Evolutionary conservation across 92 coral and sea anemone species (phyloP).

Genomic region (Epizoanthus scotinus): DNA sequence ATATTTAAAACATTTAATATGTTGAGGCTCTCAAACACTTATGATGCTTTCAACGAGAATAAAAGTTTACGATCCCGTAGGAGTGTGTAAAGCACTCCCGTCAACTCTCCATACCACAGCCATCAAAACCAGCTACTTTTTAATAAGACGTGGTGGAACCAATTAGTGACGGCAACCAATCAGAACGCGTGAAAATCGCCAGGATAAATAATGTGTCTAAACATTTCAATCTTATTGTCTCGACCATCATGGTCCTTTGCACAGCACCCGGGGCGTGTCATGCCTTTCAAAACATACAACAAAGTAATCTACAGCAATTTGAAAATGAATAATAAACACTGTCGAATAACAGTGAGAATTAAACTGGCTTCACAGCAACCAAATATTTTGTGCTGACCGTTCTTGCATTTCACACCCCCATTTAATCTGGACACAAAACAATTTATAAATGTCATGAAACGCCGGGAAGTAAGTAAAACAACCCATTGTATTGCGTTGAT

Average conservation of each 20-base stretch:
- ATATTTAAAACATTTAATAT: conserved; percentile 42
- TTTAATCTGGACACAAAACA: conserved; percentile 90
- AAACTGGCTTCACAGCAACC: conserved; percentile 42
- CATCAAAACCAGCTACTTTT: conserved; percentile 95
- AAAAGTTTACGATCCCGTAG: conserved; percentile 58
- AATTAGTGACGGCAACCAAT: conserved; percentile 92
- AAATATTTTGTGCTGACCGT: conserved; percentile 59
- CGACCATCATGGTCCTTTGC: conserved; percentile 93
- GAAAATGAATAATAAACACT: conserved; percentile 56
- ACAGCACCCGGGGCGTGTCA: conserved; percentile 98
- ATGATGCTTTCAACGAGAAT: conserved; percentile 53
- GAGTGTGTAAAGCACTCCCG: conserved; percentile 60
- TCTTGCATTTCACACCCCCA: conserved; percentile 75
- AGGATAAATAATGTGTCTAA: conserved; percentile 99
- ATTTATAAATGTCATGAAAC: conserved; percentile 83
- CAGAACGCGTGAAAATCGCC: conserved; percentile 81
- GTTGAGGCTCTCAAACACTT: conserved; percentile 48
- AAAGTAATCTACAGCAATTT: conserved; percentile 95
- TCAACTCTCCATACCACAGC: conserved; percentile 86
- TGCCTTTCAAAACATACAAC: conserved; percentile 89
- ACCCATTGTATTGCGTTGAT: conserved; percentile 89
- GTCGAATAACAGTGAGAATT: conserved; percentile 55
- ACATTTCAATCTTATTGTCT: conserved; percentile 99
- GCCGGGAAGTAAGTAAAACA: conserved; percentile 84
- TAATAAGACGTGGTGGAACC: conserved; percentile 99